These are phyloP conservation scores for Geotrypetes seraphini DNA, from an alignment of 2,797 vertebrate genomes.

Conservation along the genomic window DNA sequence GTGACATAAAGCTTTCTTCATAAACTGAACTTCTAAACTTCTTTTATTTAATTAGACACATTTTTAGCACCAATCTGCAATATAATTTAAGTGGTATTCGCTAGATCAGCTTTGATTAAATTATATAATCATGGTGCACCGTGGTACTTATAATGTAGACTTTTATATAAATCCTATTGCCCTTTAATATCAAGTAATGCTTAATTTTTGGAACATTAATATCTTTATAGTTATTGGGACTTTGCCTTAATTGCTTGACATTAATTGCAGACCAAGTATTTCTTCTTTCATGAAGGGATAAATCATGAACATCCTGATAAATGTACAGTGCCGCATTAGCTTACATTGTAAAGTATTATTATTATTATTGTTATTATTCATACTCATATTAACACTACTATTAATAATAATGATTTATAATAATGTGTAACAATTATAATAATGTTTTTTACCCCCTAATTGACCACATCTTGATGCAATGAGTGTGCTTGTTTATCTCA, in stretches of 20 bases:
- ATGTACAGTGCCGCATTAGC: slow-evolving; percentile 17
- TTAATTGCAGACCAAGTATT: slow-evolving; percentile 23
- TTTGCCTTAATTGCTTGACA: slow-evolving; percentile 2
- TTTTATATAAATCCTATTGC: not conserved
- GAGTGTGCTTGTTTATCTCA: too few relatives aligned
- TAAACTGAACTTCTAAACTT: not conserved
- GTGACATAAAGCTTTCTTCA: not conserved
- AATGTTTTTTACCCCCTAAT: too few relatives aligned
- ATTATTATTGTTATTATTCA: too few relatives aligned
- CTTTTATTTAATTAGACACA: accelerated
- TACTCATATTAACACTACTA: slow-evolving; percentile 16
- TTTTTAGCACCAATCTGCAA: not conserved
- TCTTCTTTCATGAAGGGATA: slow-evolving; percentile 22
- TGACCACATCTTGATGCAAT: too few relatives aligned
- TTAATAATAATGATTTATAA: too few relatives aligned
- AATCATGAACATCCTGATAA: slow-evolving; percentile 17
- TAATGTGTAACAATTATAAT: too few relatives aligned
- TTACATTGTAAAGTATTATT: slow-evolving; percentile 13
- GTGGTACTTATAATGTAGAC: not conserved
- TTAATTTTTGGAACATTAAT: slow-evolving; percentile 20
- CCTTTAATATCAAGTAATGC: slow-evolving; percentile 17
- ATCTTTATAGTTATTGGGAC: not conserved
- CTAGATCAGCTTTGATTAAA: not conserved
- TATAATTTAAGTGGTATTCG: not conserved
- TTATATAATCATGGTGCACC: not conserved